Base-by-base conservation (phyloP, 2,113 vertebrate genomes). In the Bombycilla garrulus region DNA sequence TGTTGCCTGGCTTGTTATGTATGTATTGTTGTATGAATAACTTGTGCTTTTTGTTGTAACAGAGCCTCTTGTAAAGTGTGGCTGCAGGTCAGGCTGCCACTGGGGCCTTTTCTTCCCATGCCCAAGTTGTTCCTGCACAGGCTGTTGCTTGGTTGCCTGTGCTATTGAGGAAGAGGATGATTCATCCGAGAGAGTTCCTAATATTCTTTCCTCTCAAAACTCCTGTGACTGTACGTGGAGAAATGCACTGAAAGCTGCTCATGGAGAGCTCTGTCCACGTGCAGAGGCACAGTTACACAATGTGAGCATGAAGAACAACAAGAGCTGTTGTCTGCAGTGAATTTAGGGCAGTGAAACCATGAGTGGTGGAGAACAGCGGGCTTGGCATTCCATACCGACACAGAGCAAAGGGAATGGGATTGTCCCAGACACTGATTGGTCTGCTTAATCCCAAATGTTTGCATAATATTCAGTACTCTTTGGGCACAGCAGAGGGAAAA, bases 311-410 rank as follows among this genome's bases (percentile, higher is more conserved):
- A 48, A 33, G 74, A 67, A 74, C 44, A 78, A 9, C 14, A 28
- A 24, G 60, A n/a, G 5, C 80, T 36, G 64, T 45, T 77, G 79
- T 40, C 71, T 83, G 79, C 54, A 2, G 51, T 0, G 0, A 17
- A 28, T 7, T 26, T 21, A n/a, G 88, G 79, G 35, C 53, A 51
- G 5, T 4, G 6, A 7, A 35, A 29, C 18, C 0, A 7, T 0
- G 64, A 20, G 29, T 0, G 0, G 7, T 15, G 35, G 7, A 33
- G 79, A 33, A 3, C 38, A 60, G 51, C 15, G 22, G 38, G 40
- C 54, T 60, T 1, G 1, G 21, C 40, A 11, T 56, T 25, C 12
- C 50, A 33, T 28, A 7, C 40, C 33, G 29, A 2, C 25, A 6
- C 28, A 22, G 23, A 45, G 62, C 26, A 8, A 20, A n/a, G 74